Conservation (phyloP, 2,888 invertebrate species). For the Tenthredo distinguenda region DNA sequence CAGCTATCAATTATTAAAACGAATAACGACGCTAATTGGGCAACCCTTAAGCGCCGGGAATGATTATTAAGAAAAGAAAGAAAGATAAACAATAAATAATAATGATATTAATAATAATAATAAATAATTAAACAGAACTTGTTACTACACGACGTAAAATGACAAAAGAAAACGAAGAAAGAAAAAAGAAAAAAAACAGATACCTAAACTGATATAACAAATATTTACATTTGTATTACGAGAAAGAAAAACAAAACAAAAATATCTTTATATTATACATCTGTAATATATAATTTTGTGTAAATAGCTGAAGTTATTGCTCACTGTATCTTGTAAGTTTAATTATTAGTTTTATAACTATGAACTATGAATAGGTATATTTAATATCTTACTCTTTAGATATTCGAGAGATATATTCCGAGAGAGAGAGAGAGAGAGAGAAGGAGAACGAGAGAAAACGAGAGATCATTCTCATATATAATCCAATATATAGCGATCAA, state of each 20-base stretch:
- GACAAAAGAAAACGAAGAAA: slow-evolving; percentile 48
- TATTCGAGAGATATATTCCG: slow-evolving; percentile 13
- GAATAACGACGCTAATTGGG: slow-evolving; percentile 54
- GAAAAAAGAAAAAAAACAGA: slow-evolving; percentile 52
- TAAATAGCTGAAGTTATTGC: slow-evolving; percentile 77
- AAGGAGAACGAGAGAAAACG: not conserved
- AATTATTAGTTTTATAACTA: slow-evolving; percentile 71
- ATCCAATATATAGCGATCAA: slow-evolving; percentile 1
- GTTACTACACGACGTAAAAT: slow-evolving; percentile 41
- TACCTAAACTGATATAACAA: slow-evolving; percentile 54
- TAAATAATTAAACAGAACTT: slow-evolving; percentile 13
- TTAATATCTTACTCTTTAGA: slow-evolving; percentile 60
- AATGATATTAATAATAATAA: slow-evolving; percentile 37
- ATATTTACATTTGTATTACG: slow-evolving; percentile 53
- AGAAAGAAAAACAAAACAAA: slow-evolving; percentile 48
- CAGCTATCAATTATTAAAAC: slow-evolving; percentile 75
- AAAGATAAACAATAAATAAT: slow-evolving; percentile 49
- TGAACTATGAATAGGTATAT: slow-evolving; percentile 59
- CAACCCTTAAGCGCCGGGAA: slow-evolving; percentile 50
- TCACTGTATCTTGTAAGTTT: slow-evolving; percentile 76
- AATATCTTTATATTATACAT: slow-evolving; percentile 72
- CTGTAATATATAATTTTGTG: slow-evolving; percentile 75
- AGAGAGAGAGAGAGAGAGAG: not conserved
- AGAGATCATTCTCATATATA: slow-evolving; percentile 6
- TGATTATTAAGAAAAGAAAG: slow-evolving; percentile 32